A percentile compares a stretch with the other conserved stretches of the same genome.
Evolutionary conservation across 2,888 invertebrate species (phyloP).

Genomic region (Netelia inedita): DNA sequence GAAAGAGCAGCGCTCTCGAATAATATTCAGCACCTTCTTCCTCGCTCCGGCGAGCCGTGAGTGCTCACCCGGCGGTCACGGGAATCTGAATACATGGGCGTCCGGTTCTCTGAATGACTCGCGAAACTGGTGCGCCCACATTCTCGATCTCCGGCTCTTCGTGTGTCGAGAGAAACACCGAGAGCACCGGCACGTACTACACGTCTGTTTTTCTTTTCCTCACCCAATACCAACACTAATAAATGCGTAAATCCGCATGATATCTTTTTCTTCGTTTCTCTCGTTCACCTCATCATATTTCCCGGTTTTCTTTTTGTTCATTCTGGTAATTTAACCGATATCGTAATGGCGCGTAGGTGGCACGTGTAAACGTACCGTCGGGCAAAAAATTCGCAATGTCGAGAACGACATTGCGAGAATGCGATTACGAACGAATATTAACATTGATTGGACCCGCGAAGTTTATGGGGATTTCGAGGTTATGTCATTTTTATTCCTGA

Average conservation of each 20-base stretch:
- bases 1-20: constrained; percentile 36
- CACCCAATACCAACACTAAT: constrained; percentile 67
- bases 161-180: background rate
- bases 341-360: constrained; percentile 60
- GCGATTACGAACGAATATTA: background rate
- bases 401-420: background rate
- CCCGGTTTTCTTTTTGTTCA: constrained; percentile 19
- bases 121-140: constrained; percentile 81
- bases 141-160: constrained; percentile 70
- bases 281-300: constrained; percentile 31
- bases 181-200: constrained; percentile 3
- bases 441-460: no score
- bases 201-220: background rate
- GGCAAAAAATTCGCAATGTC: constrained; percentile 13
- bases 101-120: constrained; percentile 76
- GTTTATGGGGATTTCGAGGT: no score
- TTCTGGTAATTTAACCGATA: constrained; percentile 45
- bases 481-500: no score
- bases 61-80: constrained; percentile 52
- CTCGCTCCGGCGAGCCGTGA: constrained; percentile 52
- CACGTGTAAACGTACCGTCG: constrained; percentile 14
- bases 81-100: constrained; percentile 72
- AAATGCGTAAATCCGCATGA: constrained; percentile 29
- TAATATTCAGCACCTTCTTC: constrained; percentile 64
- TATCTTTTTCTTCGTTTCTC: constrained; percentile 45